These are phyloP conservation scores for Narcine bancroftii DNA, from an alignment of 2,113 vertebrate genomes.

Conservation along the genomic window DNA sequence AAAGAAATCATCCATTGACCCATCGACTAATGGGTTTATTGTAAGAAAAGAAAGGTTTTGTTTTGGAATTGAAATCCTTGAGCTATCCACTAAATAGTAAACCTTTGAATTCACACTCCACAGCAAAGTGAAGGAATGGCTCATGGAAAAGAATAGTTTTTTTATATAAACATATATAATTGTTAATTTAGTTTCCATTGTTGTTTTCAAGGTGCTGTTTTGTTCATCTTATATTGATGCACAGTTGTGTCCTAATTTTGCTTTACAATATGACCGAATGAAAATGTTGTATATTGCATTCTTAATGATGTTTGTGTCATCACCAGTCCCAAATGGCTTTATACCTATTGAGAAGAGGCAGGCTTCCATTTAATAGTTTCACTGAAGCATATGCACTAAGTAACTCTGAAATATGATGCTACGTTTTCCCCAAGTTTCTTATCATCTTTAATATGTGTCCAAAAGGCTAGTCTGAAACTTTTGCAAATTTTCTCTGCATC, in stretches of 20 bases:
- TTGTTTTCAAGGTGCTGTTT: background rate
- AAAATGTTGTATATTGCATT: background rate
- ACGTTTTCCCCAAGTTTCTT: background rate
- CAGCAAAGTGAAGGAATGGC: background rate
- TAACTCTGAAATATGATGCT: background rate
- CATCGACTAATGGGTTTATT: conserved; percentile 23
- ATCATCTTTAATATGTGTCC: background rate
- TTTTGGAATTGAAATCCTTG: background rate
- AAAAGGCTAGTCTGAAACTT: conserved; percentile 22
- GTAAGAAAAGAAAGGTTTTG: conserved; percentile 12
- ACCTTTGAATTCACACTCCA: conserved; percentile 5
- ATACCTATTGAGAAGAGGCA: background rate
- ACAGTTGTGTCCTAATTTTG: background rate
- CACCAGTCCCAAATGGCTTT: background rate
- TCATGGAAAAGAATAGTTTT: background rate
- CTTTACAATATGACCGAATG: background rate
- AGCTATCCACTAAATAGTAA: background rate
- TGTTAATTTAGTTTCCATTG: background rate
- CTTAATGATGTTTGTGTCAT: background rate
- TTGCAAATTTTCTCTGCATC: background rate
- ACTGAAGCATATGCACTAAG: background rate
- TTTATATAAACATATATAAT: background rate
- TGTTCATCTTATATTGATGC: background rate
- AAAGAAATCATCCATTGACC: background rate
- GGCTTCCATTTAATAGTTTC: background rate